Base-by-base conservation (phyloP, 2,113 vertebrate genomes). In the Clupea harengus region DNA sequence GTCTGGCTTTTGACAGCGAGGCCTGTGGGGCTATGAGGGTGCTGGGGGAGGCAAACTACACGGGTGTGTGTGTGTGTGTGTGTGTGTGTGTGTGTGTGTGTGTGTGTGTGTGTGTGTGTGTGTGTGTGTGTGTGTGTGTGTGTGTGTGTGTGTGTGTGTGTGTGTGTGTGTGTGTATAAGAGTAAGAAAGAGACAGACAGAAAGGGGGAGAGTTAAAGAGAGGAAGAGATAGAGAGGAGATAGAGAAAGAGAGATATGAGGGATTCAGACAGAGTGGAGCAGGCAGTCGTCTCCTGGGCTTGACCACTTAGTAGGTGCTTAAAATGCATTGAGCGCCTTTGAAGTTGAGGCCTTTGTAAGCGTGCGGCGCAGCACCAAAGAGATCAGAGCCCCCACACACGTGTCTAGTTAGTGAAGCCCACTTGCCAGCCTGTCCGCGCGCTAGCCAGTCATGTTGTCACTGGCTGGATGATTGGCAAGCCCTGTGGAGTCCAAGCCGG, bases 11-110 rank as follows among this genome's bases (percentile, higher is more conserved):
- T 64, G 60, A 64, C 60, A 64, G 20, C 22, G 6, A 64, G 22
- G 7, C 60, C 60, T n/a, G 46, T 15, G 44, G 47, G 39, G 88
- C 45, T 87, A 60, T 87, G 88, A 39, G 49, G 82, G 18, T 64
- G 60, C 60, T 25, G 60, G 60, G 60, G 9, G 3, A n/a, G 20
- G 60, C 8, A n/a, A 25, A 64, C 20, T 64, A 64, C 60, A 64
- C 18, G 60, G 20, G 22, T 9, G 8, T 22, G 60, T 25, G 60
- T 64, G 60, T 64, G 60, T 64, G 13, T 57, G 11, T 49, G 47
- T 11, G 18, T 64, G 60, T 64, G 20, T 25, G 47, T 49, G 47
- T 32, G 44, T 25, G 80, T 87, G 46, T 84, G 49, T 64, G 83
- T 83, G 46, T 81, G 81, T 82, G 45, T 64, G 13, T 84, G 47